These are phyloP conservation scores for Ianthella basta DNA, from an alignment of 37 sponge, comb jelly and placozoan genomes.

Conservation along the genomic window DNA sequence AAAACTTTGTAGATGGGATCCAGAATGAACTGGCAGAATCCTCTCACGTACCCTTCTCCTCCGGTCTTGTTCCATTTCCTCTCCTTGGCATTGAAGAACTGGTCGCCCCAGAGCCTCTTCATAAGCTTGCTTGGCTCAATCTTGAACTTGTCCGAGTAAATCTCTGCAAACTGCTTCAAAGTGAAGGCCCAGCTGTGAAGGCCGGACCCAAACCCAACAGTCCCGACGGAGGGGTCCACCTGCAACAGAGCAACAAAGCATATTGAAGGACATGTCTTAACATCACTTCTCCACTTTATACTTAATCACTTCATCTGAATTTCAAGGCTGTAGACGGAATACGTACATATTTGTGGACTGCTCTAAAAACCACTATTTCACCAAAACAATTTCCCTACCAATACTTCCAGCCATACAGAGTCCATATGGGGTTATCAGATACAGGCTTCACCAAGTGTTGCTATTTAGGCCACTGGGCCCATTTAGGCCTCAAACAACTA, in stretches of 20 bases:
- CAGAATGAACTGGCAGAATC: slow-evolving; percentile 95
- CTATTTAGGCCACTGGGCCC: too few species aligned
- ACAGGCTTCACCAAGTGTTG: too few species aligned
- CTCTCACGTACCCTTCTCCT: slow-evolving; percentile 84
- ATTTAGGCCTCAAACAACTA: too few species aligned
- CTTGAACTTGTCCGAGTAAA: slow-evolving; percentile 97
- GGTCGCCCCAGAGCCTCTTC: slow-evolving; percentile 97
- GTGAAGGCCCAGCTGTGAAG: slow-evolving; percentile 99
- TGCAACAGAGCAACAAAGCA: neutral
- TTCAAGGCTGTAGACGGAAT: too few species aligned
- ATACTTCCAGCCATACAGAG: too few species aligned
- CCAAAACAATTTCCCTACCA: too few species aligned
- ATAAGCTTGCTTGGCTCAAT: slow-evolving; percentile 92
- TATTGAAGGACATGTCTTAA: neutral
- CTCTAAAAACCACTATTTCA: too few species aligned
- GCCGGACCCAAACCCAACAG: slow-evolving; percentile 99
- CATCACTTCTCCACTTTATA: neutral
- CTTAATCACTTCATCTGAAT: too few species aligned
- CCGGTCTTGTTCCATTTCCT: slow-evolving; percentile 92
- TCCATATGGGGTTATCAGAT: too few species aligned
- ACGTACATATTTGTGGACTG: too few species aligned
- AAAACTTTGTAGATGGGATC: slow-evolving; percentile 99
- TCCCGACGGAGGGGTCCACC: slow-evolving; percentile 89
- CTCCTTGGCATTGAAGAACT: slow-evolving; percentile 85
- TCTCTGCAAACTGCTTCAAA: slow-evolving; percentile 99